These are phyloP conservation scores for Sebastes minor DNA, from an alignment of 2,797 vertebrate species.

Conservation along the genomic window DNA sequence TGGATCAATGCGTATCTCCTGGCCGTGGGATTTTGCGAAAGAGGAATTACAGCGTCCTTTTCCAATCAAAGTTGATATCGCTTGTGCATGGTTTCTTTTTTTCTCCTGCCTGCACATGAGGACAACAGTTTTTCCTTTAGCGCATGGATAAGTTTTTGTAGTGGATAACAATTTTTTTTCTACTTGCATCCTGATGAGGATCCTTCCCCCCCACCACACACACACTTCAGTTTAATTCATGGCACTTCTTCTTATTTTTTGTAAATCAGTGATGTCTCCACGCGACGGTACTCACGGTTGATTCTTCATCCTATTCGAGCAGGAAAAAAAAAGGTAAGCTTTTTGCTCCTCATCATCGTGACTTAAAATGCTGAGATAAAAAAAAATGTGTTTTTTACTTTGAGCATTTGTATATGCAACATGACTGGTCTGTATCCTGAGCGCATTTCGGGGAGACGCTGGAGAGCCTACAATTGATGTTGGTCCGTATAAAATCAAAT, in stretches of 20 bases:
- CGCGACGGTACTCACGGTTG: slow-evolving; percentile 80
- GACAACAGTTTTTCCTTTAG: slow-evolving; percentile 76
- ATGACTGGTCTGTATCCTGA: slow-evolving; percentile 3
- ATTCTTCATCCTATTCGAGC: slow-evolving; percentile 62
- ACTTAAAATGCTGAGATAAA: slow-evolving; percentile 11
- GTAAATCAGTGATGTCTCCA: slow-evolving; percentile 81
- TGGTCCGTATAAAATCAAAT: slow-evolving; percentile 38
- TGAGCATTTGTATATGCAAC: background rate
- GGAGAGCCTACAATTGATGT: slow-evolving; percentile 44
- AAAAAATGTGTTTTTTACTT: slow-evolving; percentile 21
- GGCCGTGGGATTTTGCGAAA: slow-evolving; percentile 76
- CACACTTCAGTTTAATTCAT: slow-evolving; percentile 77
- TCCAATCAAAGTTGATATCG: slow-evolving; percentile 74
- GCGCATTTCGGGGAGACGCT: slow-evolving; percentile 31
- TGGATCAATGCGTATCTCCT: slow-evolving; percentile 76
- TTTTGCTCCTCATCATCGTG: background rate
- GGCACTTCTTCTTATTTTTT: slow-evolving; percentile 75
- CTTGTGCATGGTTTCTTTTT: slow-evolving; percentile 49
- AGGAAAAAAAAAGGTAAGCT: slow-evolving; percentile 81
- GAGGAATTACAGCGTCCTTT: slow-evolving; percentile 80
- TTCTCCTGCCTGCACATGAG: slow-evolving; percentile 49
- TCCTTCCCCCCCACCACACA: slow-evolving; percentile 27
- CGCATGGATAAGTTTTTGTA: slow-evolving; percentile 82
- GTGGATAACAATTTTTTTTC: slow-evolving; percentile 72
- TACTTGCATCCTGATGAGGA: slow-evolving; percentile 70